Conservation (phyloP, 1,140 invertebrate species). For the Eurosta solidaginis region DNA sequence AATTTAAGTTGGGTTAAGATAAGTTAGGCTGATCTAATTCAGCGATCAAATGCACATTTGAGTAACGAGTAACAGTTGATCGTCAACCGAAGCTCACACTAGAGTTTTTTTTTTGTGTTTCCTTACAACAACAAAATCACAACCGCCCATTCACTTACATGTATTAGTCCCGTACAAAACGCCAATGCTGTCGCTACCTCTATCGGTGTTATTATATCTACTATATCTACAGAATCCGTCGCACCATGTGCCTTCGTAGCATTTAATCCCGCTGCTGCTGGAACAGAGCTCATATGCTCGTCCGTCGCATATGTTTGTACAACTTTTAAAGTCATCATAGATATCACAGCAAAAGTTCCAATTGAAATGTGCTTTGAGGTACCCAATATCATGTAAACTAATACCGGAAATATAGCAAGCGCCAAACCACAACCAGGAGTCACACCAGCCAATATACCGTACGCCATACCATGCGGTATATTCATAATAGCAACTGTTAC, state of each 20-base stretch:
- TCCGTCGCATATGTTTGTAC: slow-evolving; percentile 48
- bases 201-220: slow-evolving; percentile 16
- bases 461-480: slow-evolving; percentile 86
- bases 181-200: slow-evolving; percentile 51
- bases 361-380: slow-evolving; percentile 92
- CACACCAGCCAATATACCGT: slow-evolving; percentile 84
- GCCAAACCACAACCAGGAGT: slow-evolving; percentile 90
- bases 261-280: neutral
- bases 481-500: slow-evolving; percentile 92
- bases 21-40: too few relatives aligned
- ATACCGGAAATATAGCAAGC: slow-evolving; percentile 91
- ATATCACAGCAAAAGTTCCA: slow-evolving; percentile 89
- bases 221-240: neutral
- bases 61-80: too few relatives aligned
- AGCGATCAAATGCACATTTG: too few relatives aligned
- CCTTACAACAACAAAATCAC: too few relatives aligned
- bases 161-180: slow-evolving; percentile 47
- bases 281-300: neutral
- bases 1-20: too few relatives aligned
- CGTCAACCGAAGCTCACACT: too few relatives aligned
- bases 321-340: slow-evolving; percentile 89
- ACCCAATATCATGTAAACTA: slow-evolving; percentile 88
- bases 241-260: neutral
- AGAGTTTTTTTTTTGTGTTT: too few relatives aligned
- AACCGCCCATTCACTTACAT: slow-evolving; percentile 45